Evolutionary conservation across 1,140 invertebrate genomes (phyloP).

Genomic region (Orchestia grillus): DNA sequence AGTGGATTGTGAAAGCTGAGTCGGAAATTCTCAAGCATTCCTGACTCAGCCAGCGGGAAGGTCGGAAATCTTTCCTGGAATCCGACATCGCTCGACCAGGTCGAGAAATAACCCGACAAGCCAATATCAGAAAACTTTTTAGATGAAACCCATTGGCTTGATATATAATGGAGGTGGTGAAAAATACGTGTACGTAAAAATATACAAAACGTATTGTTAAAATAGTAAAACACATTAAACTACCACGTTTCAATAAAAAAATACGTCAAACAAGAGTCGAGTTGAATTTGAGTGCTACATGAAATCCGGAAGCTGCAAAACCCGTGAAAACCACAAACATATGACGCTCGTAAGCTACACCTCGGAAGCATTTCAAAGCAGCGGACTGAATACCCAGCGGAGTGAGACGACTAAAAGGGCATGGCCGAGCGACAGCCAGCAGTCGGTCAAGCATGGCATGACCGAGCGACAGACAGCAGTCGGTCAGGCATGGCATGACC

Average conservation of each 20-base stretch:
- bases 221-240: not conserved
- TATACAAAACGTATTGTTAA: not conserved
- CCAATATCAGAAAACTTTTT: not conserved
- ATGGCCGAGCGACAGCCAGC: not conserved
- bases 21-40: conserved; percentile 54
- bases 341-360: not conserved
- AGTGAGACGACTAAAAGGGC: conserved; percentile 11
- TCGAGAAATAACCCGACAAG: conserved; percentile 27
- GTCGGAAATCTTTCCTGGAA: conserved; percentile 38
- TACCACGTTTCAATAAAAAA: not conserved
- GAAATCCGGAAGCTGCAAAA: not conserved
- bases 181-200: not conserved
- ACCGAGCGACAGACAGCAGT: too few relatives aligned
- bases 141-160: not conserved
- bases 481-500: too few relatives aligned
- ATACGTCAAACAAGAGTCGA: not conserved
- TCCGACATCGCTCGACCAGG: conserved; percentile 29
- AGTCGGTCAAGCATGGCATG: not conserved
- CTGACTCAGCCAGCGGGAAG: conserved; percentile 27
- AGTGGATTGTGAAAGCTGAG: conserved; percentile 42
- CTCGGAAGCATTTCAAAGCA: not conserved
- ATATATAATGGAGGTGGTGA: not conserved
- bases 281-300: not conserved
- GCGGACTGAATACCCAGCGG: not conserved
- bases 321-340: not conserved